Evolutionary conservation across 2,888 invertebrate genomes (phyloP), one percentile per base, ranked within the genome.

Genomic region (Microctonus aethiopoides): DNA sequence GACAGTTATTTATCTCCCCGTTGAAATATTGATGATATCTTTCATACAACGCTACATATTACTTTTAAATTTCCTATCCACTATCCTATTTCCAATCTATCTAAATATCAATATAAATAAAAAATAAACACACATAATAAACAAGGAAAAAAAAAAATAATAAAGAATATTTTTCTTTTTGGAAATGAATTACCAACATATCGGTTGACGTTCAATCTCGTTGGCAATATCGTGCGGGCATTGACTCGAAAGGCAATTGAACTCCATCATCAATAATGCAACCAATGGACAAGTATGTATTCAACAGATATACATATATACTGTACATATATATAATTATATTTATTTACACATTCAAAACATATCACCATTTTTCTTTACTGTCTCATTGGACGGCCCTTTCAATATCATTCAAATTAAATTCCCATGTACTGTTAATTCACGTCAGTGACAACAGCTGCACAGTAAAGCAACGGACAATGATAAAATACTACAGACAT

Each of bases 391-490:
- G 16, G 46, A 16, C 16, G 46, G 46, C 46, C 72, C 67, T 68
- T 72, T 74, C 74, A 74, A 76, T 75, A 70, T 74, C 76, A 78
- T 77, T 77, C 73, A 75, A 76, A 78, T 78, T 75, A 76, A 77
- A 77, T 77, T 75, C 72, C 68, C 69, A 70, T 76, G 73, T 77
- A 77, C 77, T 72, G 76, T 73, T 76, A 77, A 78, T 78, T 76
- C 74, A 70, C 52, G 70, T 73, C 65, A 68, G 68, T 67, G 66
- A 65, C 72, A 72, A 72, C 77, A 78, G 77, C 78, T 78, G 77
- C 75, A 65, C 24, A 64, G 56, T 62, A 3, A 3, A 46, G 29
- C 57, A 34, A 57, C 26, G 26, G 56, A 56, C 26, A 56, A 56
- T n/a, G 13, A 39, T 3, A 56, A 10, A 11, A 22, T 2, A 7